Conservation (phyloP, 2,888 invertebrate species). For the Drosophila testacea region DNA sequence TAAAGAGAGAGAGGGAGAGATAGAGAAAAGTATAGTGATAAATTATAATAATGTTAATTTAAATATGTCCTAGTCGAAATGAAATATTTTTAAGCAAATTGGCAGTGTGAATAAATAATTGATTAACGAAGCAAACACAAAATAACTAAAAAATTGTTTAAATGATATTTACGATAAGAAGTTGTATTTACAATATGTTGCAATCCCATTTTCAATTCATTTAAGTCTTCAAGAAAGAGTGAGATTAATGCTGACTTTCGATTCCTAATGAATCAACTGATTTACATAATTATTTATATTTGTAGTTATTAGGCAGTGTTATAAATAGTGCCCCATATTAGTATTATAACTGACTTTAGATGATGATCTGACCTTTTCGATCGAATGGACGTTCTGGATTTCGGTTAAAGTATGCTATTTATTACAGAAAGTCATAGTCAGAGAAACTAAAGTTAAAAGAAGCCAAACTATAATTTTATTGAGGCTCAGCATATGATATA, state of each 20-base stretch:
- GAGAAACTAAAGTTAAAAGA: neutral
- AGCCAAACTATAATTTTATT: conserved; percentile 4
- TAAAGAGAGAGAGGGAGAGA: conserved; percentile 46
- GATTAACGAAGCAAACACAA: neutral
- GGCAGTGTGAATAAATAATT: conserved; percentile 49
- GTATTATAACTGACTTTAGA: conserved; percentile 13
- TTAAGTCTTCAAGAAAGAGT: conserved; percentile 1
- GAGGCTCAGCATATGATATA: conserved; percentile 8
- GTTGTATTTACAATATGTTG: conserved; percentile 46
- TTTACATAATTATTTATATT: conserved; percentile 14
- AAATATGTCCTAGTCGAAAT: conserved; percentile 1
- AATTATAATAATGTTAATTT: conserved; percentile 17
- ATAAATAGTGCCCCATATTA: conserved; percentile 26
- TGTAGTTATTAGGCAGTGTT: conserved; percentile 44
- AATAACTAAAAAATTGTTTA: conserved; percentile 1
- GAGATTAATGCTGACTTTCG: neutral
- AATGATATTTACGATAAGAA: conserved; percentile 9
- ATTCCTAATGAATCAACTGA: conserved; percentile 3
- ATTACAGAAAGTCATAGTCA: neutral
- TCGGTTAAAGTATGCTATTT: conserved; percentile 3
- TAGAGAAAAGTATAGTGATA: conserved; percentile 27
- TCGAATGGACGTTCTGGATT: conserved; percentile 48
- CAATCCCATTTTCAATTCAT: conserved; percentile 17
- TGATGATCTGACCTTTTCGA: conserved; percentile 9
- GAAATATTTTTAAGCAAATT: conserved; percentile 17